Conservation (phyloP, 2,888 invertebrate genomes). For the Bombylius major region DNA sequence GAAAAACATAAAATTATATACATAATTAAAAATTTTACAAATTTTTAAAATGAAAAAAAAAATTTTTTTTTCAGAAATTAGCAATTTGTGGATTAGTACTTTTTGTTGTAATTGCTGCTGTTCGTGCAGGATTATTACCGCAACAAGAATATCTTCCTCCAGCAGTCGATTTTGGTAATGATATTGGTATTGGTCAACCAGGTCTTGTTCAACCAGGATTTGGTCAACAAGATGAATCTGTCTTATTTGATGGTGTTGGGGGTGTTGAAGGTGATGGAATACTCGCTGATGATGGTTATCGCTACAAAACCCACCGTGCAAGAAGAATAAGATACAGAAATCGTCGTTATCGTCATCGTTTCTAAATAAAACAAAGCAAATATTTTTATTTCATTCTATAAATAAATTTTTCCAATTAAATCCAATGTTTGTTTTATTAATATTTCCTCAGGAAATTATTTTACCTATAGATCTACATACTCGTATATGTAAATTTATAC, state of each 20-base stretch:
- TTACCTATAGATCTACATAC: no score
- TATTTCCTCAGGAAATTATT: no score
- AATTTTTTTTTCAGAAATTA: neutral
- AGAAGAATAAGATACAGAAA: neutral
- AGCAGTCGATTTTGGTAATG: neutral
- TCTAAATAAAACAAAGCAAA: neutral
- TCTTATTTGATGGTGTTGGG: no score
- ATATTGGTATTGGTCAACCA: neutral
- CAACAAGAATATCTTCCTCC: conserved; percentile 2
- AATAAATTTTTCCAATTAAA: no score
- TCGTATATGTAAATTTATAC: no score
- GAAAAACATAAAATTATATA: no score
- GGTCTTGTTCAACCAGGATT: neutral
- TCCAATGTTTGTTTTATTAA: no score
- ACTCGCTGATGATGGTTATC: conserved; percentile 1
- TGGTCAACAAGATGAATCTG: neutral
- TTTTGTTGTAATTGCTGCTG: neutral
- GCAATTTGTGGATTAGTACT: neutral
- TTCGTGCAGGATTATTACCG: neutral
- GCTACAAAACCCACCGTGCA: neutral
- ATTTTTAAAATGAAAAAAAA: no score
- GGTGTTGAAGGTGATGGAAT: neutral
- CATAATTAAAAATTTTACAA: no score
- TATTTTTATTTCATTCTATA: no score
- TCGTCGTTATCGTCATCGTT: conserved; percentile 9